Conservation (phyloP, 2,888 invertebrate species). For the Apotomis turbidana region DNA sequence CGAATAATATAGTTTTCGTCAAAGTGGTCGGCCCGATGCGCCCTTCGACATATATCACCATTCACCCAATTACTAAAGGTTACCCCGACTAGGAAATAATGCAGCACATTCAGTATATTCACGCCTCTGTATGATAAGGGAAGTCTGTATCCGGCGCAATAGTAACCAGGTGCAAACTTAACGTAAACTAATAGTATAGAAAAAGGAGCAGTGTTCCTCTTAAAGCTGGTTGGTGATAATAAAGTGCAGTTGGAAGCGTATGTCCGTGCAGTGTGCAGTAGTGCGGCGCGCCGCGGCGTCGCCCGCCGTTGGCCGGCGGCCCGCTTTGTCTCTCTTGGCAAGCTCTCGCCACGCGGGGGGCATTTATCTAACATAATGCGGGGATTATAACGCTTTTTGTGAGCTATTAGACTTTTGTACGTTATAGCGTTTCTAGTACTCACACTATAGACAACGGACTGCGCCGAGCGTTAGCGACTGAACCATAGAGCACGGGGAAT, state of each 20-base stretch:
- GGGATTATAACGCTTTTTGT: background rate
- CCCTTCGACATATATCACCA: background rate
- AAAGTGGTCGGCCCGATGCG: background rate
- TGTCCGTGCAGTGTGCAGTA: background rate
- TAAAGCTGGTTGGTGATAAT: background rate
- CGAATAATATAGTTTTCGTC: background rate
- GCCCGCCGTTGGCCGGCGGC: slow-evolving; percentile 10
- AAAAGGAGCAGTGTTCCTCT: too few species aligned
- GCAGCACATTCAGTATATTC: background rate
- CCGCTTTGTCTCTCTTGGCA: background rate
- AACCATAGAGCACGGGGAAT: too few species aligned
- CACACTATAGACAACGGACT: too few species aligned
- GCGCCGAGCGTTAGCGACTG: too few species aligned
- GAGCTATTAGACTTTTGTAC: background rate
- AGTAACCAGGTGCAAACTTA: too few species aligned
- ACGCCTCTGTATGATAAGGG: background rate
- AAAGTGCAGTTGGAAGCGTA: background rate
- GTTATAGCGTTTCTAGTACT: too few species aligned
- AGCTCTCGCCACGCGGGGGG: background rate
- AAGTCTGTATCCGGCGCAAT: background rate
- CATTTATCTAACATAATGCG: background rate
- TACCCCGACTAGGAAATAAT: background rate
- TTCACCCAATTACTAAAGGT: background rate
- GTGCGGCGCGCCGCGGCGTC: slow-evolving; percentile 3
- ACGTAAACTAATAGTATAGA: too few species aligned